Base-by-base conservation (phyloP, 2,888 invertebrate species). In the Eupithecia insigniata region DNA sequence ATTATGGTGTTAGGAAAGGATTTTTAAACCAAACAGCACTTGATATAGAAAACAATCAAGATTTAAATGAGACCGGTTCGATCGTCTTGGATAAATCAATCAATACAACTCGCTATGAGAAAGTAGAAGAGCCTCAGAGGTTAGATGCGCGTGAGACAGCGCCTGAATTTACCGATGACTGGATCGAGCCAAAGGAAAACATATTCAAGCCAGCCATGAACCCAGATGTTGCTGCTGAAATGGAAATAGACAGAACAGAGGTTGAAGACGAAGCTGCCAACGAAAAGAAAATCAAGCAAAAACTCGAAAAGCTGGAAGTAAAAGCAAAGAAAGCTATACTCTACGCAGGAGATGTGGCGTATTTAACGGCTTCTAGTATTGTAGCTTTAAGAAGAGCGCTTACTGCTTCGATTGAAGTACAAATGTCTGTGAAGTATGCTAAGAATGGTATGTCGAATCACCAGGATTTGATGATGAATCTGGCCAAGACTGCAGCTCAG, bases 291-390 rank as follows among this genome's bases (percentile, higher is more conserved):
- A 82, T 86, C 2, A 92, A 92, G 77, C 86, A 87, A 74, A 93
- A 90, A 81, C 66, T 91, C 30, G 94, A 93, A 71, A 88, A 83
- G 73, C 81, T 93, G 30, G 94, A 94, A 83, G 80, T 90, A 0
- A 93, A 92, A 81, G 94, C 94, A 2, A 94, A 94, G 74, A 93
- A 93, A 81, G 94, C 94, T 61, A 94, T 94, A 70, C 80, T 93
- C 18, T 93, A 92, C 65, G 93, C 94, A n/a, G 93, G 94, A 43
- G 93, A 94, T 78, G 92, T 94, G 16, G 94, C 94, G 7, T 93
- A 92, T 79, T 87, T 94, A 74, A 90, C 94, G 3, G 94, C 94
- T 46, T 91, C 93, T 62, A 94, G 93, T 77, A 92, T 94, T 7
- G 93, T 94, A 18, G 94, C 94, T 51, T 85, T 94, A 80, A 87